phyloP scores from a whole-genome alignment of 2,113 vertebrate genomes.

The Labeo rohita region DNA sequence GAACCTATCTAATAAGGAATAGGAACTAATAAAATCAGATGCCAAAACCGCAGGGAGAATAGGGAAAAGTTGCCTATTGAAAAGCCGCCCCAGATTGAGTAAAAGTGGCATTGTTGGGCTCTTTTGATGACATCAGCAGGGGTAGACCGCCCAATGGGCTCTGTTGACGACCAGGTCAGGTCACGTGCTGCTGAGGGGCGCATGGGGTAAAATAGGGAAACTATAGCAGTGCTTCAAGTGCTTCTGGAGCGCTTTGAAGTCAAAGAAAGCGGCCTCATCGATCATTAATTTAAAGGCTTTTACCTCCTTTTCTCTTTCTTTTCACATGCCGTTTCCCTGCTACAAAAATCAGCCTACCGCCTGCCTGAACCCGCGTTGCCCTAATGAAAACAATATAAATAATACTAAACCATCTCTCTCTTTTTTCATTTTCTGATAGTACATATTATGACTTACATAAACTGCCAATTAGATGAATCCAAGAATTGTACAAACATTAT shows the following conservation, averaged over 20 bases:
- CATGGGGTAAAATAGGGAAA: constrained; percentile 61
- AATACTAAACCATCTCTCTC: not conserved
- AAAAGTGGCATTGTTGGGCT: constrained; percentile 86
- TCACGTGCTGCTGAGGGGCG: constrained; percentile 71
- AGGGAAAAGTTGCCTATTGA: constrained; percentile 75
- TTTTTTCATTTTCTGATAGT: not conserved
- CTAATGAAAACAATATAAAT: constrained; percentile 7
- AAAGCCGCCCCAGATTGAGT: constrained; percentile 68
- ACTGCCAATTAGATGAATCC: not conserved
- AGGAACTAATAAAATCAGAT: constrained; percentile 74
- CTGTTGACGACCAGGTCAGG: constrained; percentile 76
- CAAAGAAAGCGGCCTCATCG: constrained; percentile 82
- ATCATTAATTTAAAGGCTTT: constrained; percentile 80
- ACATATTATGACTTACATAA: not conserved
- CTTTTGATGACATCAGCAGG: constrained; percentile 78
- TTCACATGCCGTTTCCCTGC: constrained; percentile 49
- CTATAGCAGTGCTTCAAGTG: constrained; percentile 65
- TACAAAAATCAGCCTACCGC: constrained; percentile 53
- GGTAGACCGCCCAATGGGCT: constrained; percentile 74
- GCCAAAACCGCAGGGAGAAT: constrained; percentile 72
- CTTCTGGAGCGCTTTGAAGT: constrained; percentile 74
- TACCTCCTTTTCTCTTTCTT: constrained; percentile 49
- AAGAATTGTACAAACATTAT: not conserved
- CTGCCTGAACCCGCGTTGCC: not conserved
- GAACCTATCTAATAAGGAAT: constrained; percentile 66